Conservation (phyloP, 2,113 vertebrate species). For the Passer domesticus region DNA sequence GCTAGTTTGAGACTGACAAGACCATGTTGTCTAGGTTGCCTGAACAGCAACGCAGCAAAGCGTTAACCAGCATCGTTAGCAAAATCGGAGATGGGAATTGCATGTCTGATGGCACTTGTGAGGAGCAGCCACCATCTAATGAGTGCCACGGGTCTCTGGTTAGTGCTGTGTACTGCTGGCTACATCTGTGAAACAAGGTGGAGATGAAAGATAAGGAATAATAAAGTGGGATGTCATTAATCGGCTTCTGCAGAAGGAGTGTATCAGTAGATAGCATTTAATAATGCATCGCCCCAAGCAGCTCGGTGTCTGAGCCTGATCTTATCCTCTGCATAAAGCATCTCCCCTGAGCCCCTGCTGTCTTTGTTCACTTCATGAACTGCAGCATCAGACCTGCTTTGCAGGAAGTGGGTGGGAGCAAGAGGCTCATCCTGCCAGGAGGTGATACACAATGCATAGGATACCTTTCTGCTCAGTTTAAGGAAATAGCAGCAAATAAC, state of each 20-base stretch:
- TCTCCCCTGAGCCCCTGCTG: conserved; percentile 6
- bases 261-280: conserved; percentile 15
- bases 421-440: not conserved
- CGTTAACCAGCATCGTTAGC: conserved; percentile 22
- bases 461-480: not conserved
- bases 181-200: conserved; percentile 30
- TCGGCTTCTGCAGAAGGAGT: conserved; percentile 5
- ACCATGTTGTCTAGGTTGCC: not conserved
- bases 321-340: not conserved
- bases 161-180: not conserved
- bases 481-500: not conserved
- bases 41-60: not conserved
- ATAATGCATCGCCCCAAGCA: conserved; percentile 50
- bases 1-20: not conserved
- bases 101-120: conserved; percentile 18
- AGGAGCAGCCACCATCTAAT: conserved; percentile 38
- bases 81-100: not conserved
- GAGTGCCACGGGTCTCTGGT: conserved; percentile 24
- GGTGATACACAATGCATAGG: not conserved
- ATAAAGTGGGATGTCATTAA: conserved; percentile 51
- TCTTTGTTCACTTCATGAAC: not conserved
- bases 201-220: conserved; percentile 47
- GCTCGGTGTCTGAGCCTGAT: not conserved
- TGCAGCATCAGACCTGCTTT: not conserved
- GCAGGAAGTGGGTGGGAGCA: not conserved